Evolutionary conservation across 2,113 vertebrate genomes (phyloP), one percentile per base, ranked within the genome.

Genomic region (Myrmecophaga tridactyla): DNA sequence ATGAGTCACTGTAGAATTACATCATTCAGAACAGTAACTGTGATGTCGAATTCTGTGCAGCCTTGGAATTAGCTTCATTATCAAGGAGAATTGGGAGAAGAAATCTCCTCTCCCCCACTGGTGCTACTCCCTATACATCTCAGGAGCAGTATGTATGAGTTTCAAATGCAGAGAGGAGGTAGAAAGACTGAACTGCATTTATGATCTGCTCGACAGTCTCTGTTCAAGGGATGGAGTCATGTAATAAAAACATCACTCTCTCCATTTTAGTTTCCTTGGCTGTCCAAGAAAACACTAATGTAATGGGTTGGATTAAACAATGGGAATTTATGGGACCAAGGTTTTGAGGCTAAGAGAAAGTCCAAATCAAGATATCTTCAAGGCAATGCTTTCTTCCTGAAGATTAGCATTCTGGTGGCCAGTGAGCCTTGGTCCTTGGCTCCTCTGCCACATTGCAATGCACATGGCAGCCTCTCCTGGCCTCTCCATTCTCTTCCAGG

Each of bases 21-120:
- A 43, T 84, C 92, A 89, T 31, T 80, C 75, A 63, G 77, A 89
- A 77, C 27, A 48, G 27, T 67, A 75, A 46, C 5, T 75, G 53
- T 10, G 20, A 43, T 4, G 36, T 27, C 29, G 39, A 43, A 27
- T 83, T 94, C 81, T 73, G 17, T 29, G 36, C 23, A 77, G 75
- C 2, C 10, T 9, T 65, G 58, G 60, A 84, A n/a, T 34, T 18
- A 56, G n/a, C 48, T 43, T 65, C 27, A 29, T 21, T 43, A 53
- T 65, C 62, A 41, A 83, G 29, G 36, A 18, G 14, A 34, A 86
- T 97, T 93, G 91, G 73, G 31, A 73, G 77, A 96, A 91, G 63
- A 77, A 27, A 11, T 9, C 4, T 21, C 23, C 36, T 86, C 46
- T 78, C 4, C 56, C 51, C 14, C 11, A 48, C 63, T n/a, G 17